Conservation (phyloP, 1,140 invertebrate genomes). For the Oncopodura yosiiana region DNA sequence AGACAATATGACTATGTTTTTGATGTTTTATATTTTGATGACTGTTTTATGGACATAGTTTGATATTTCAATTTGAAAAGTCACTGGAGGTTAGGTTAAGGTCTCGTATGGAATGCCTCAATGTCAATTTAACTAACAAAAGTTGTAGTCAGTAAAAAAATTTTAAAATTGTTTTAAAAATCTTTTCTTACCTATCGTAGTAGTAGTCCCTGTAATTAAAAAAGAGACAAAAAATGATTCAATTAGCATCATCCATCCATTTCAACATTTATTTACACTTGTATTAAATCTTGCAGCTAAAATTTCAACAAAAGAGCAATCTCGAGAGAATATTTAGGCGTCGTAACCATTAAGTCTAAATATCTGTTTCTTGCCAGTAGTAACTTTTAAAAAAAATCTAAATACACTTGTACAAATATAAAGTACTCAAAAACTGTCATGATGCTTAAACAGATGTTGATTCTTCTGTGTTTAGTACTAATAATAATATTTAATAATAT, state of each 20-base stretch:
- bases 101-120: no score
- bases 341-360: background rate
- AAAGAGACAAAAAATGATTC: conserved; percentile 32
- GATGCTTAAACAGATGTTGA: no score
- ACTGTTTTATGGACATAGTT: no score
- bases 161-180: background rate
- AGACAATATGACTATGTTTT: no score
- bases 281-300: conserved; percentile 28
- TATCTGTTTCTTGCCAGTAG: background rate
- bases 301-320: background rate
- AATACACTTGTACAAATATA: no score
- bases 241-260: background rate
- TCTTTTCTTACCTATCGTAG: conserved; percentile 47
- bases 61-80: no score
- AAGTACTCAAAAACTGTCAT: no score
- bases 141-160: background rate
- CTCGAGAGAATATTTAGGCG: background rate
- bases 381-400: background rate
- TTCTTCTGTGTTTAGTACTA: no score
- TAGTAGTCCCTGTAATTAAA: conserved; percentile 50
- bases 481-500: no score
- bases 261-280: conserved; percentile 1
- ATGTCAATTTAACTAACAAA: background rate
- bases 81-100: no score
- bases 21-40: no score